Base-by-base conservation (phyloP, 1,140 invertebrate species). In the Lerema accius region DNA sequence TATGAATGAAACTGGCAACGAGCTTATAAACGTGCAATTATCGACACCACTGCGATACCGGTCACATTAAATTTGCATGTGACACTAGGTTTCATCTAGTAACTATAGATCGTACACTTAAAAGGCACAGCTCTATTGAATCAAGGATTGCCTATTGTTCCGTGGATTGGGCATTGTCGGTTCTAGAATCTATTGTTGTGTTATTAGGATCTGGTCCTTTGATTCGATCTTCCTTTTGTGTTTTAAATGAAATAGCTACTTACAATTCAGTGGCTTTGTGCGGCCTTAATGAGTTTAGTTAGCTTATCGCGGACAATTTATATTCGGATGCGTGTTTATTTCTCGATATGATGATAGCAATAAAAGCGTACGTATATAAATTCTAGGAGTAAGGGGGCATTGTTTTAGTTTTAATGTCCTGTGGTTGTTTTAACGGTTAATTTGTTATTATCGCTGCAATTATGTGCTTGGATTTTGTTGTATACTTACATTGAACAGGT, bases 1-100 rank as follows among this genome's bases (percentile, higher is more conserved):
- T 87, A 86, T 90, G 87, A 90, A 90, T 90, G 87, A 82, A 87
- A 78, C 71, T 63, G 53, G 71, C 73, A 77, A 71, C 65, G 64
- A 67, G 63, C 53, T 60, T 80, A 71, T 75, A 76, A 80, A 75
- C 72, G 67, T 72, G 70, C 80, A 81, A 87, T 84, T 84, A 84
- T 78, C 69, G 71, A 68, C 75, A 78, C 76, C 71, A 75, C 73
- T 71, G 77, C 69, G 64, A 74, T 70, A 73, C 72, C 66, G 65
- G 74, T 69, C 67, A 71, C 71, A 87, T 75, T 71, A 71, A 71
- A 74, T 87, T 89, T 87, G 84, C 84, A 89, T 87, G 70, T 69
- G 71, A 65, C 74, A 79, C 71, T 73, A 63, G 65, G 67, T 60
- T 67, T 65, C 65, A 61, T 78, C 71, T 75, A 63, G 66, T 69